Conservation (phyloP, 2,113 vertebrate genomes). For the Pleuronectes platessa region DNA sequence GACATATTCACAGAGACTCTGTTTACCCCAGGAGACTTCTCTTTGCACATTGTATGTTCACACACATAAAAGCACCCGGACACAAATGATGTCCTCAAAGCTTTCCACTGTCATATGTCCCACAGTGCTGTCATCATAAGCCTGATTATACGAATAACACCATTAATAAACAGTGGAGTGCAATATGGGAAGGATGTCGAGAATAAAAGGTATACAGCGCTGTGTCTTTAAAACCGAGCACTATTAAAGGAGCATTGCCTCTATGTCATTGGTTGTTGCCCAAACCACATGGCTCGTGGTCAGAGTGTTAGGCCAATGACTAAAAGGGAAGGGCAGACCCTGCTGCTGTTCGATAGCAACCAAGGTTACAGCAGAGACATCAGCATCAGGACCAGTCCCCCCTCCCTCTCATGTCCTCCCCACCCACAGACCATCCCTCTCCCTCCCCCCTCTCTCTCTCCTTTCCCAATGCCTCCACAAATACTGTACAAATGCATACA, state of each 20-base stretch:
- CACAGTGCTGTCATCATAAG: background rate
- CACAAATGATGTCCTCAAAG: constrained; percentile 4
- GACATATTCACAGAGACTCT: constrained; percentile 39
- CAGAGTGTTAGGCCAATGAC: constrained; percentile 79
- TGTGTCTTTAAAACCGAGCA: constrained; percentile 79
- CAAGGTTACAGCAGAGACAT: constrained; percentile 84
- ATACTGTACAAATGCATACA: constrained; percentile 35
- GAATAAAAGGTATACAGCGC: constrained; percentile 33
- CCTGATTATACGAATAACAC: background rate
- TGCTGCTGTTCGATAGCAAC: constrained; percentile 86
- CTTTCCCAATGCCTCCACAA: constrained; percentile 36
- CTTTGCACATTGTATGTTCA: constrained; percentile 12
- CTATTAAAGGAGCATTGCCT: constrained; percentile 65
- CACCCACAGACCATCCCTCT: constrained; percentile 51
- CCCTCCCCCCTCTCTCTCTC: background rate
- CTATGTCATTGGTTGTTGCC: constrained; percentile 76
- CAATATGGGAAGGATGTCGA: constrained; percentile 18
- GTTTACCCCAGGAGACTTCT: constrained; percentile 39
- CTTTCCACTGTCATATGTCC: constrained; percentile 3
- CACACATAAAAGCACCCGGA: constrained; percentile 3
- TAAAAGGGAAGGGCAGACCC: constrained; percentile 79
- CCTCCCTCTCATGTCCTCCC: constrained; percentile 51
- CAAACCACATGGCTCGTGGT: constrained; percentile 79
- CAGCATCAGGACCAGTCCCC: constrained; percentile 79
- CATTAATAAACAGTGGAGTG: background rate